A percentile compares a stretch with the other conserved stretches of the same genome.
phyloP scores from a whole-genome alignment of 2,888 invertebrate species.

The Corbicula japonica region DNA sequence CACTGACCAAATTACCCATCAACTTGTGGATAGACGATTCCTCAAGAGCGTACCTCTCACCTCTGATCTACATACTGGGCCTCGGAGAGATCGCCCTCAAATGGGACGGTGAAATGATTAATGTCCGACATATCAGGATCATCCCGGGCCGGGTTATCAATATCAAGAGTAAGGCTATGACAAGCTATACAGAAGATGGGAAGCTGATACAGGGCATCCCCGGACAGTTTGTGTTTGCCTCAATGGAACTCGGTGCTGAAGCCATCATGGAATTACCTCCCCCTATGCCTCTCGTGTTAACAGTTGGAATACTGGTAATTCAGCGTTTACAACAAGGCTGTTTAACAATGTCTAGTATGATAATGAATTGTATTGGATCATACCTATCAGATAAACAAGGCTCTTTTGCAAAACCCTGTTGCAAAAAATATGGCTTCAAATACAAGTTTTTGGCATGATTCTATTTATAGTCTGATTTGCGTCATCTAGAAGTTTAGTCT shows the following conservation, averaged over 20 bases:
- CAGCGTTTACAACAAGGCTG: too few species aligned
- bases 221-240: slow-evolving; percentile 74
- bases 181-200: slow-evolving; percentile 67
- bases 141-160: slow-evolving; percentile 72
- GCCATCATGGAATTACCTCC: slow-evolving; percentile 71
- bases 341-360: too few species aligned
- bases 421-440: too few species aligned
- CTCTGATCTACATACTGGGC: slow-evolving; percentile 77
- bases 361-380: too few species aligned
- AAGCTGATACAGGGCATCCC: slow-evolving; percentile 64
- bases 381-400: too few species aligned
- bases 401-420: too few species aligned
- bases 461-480: too few species aligned
- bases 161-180: slow-evolving; percentile 73
- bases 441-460: too few species aligned
- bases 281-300: slow-evolving; percentile 73
- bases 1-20: slow-evolving; percentile 70
- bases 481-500: too few species aligned
- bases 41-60: slow-evolving; percentile 69
- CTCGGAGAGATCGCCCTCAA: slow-evolving; percentile 76
- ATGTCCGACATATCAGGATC: slow-evolving; percentile 73
- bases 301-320: slow-evolving; percentile 77
- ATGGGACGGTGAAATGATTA: slow-evolving; percentile 78
- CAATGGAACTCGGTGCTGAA: slow-evolving; percentile 76
- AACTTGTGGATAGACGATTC: slow-evolving; percentile 78